Base-by-base conservation (phyloP, 2,113 vertebrate species). In the Eulacestoma nigropectus region DNA sequence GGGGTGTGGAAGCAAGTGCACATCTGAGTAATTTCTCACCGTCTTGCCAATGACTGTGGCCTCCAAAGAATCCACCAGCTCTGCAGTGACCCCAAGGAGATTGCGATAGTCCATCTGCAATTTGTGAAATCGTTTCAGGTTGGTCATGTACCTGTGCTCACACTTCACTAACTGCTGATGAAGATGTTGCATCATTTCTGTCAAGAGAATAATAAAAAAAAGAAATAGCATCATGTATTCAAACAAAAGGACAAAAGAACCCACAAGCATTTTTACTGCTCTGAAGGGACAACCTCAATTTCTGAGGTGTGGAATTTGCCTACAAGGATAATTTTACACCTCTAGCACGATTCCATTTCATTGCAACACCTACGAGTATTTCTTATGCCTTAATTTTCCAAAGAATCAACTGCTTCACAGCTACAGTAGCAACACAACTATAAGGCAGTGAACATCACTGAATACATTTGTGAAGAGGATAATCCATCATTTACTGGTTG, bases 31-130 rank as follows among this genome's bases (percentile, higher is more conserved):
- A 57, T 7, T 42, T 60, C 98, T 97, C 98, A 99, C 99, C 99
- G 99, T 99, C 97, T 99, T 99, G 94, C 99, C 99, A 12, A 97
- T 99, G 95, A 99, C 97, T 0, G 99, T 98, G 91, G 99, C 99
- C 91, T 99, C 99, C 59, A 99, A 97, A 5, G 99, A 98, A 90
- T 99, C 99, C 29, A 99, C 99, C 89, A 99, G 98, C 90, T 99
- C 99, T 7, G 99, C 99, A 1, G 99, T 98, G 95, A 99, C 97
- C 2, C 98, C 98, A 18, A 99, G 99, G 88, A 99, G 98, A 85
- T 98, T 99, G 95, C 97, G 98, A 96, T 99, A 99, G 93, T 99
- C 99, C 0, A 96, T 97, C 93, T 99, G 98, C 95, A 99, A 98
- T 96, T 98, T 99, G 74, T 97, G 98, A 87, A 98, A 98, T 62